Percentiles rank a stretch among this genome's conserved stretches.
Evolutionary conservation across 2,888 invertebrate species (phyloP).

Genomic region (Xylota sylvarum): DNA sequence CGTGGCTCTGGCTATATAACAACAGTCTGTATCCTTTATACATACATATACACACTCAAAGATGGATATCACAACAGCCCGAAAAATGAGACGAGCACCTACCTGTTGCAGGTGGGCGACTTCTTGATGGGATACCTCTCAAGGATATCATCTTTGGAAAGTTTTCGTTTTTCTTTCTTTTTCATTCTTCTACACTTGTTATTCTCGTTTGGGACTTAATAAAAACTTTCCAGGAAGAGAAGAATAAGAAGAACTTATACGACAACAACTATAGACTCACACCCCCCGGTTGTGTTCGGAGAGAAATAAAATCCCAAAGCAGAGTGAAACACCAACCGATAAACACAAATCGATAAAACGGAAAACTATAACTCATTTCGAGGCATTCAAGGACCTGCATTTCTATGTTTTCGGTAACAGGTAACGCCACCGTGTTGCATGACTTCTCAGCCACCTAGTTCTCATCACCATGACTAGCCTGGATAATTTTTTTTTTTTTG

Average conservation of each 20-base stretch:
- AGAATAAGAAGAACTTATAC: too few relatives aligned
- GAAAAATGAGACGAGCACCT: slow-evolving; percentile 56
- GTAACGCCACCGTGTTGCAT: slow-evolving; percentile 71
- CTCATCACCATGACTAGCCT: slow-evolving; percentile 10
- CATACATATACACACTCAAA: not conserved
- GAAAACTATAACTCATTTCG: slow-evolving; percentile 45
- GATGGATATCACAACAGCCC: slow-evolving; percentile 22
- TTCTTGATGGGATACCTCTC: slow-evolving; percentile 58
- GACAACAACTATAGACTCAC: not conserved
- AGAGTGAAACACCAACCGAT: slow-evolving; percentile 19
- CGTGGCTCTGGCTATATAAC: slow-evolving; percentile 10
- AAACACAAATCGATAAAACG: slow-evolving; percentile 63
- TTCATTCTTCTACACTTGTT: slow-evolving; percentile 5
- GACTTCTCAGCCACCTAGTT: slow-evolving; percentile 46
- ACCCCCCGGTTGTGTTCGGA: not conserved
- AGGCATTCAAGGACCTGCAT: slow-evolving; percentile 58
- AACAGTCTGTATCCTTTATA: slow-evolving; percentile 40
- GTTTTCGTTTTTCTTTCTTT: slow-evolving; percentile 27
- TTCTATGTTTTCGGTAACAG: slow-evolving; percentile 64
- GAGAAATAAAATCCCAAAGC: not conserved
- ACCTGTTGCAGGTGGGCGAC: slow-evolving; percentile 65
- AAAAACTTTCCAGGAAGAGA: slow-evolving; percentile 24
- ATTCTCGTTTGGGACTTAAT: slow-evolving; percentile 30
- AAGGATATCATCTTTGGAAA: slow-evolving; percentile 68
- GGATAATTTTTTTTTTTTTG: not conserved